phyloP scores from a whole-genome alignment of 2,888 invertebrate species.

The Cotesia congregata region DNA sequence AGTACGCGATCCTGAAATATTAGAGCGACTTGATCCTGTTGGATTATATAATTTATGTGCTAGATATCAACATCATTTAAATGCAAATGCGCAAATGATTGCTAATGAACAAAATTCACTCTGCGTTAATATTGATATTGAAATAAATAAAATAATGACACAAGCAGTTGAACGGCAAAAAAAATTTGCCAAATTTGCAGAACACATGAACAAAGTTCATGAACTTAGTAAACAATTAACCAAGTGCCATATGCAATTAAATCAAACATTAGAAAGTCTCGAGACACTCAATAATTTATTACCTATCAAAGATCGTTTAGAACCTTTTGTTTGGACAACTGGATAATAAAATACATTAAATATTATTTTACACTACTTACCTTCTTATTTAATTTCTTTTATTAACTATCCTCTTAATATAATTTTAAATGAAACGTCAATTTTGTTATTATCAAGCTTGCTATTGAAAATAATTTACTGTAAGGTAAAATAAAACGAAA shows the following conservation, averaged over 20 bases:
- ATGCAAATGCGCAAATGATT: conserved; percentile 85
- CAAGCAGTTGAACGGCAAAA: conserved; percentile 86
- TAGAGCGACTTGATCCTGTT: conserved; percentile 82
- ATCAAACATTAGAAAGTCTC: conserved; percentile 87
- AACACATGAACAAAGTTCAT: conserved; percentile 85
- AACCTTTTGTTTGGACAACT: conserved; percentile 92
- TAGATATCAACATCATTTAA: conserved; percentile 87
- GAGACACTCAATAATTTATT: conserved; percentile 87
- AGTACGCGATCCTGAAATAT: conserved; percentile 87
- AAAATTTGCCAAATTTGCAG: conserved; percentile 86
- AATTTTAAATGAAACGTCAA: conserved; percentile 3
- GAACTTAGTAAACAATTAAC: conserved; percentile 87
- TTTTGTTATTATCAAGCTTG: no score
- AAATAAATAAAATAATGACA: conserved; percentile 79
- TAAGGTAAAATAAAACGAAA: neutral
- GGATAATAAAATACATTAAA: conserved; percentile 68
- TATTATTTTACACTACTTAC: neutral
- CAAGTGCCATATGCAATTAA: conserved; percentile 84
- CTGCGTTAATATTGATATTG: conserved; percentile 81
- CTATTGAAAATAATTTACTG: neutral
- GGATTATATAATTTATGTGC: conserved; percentile 82
- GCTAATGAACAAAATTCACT: conserved; percentile 84
- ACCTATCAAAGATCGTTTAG: conserved; percentile 85
- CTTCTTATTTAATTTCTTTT: conserved; percentile 41
- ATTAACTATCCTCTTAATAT: conserved; percentile 32